These are phyloP conservation scores for Wasmannia auropunctata DNA, from an alignment of 1,140 invertebrate species.

Conservation along the genomic window DNA sequence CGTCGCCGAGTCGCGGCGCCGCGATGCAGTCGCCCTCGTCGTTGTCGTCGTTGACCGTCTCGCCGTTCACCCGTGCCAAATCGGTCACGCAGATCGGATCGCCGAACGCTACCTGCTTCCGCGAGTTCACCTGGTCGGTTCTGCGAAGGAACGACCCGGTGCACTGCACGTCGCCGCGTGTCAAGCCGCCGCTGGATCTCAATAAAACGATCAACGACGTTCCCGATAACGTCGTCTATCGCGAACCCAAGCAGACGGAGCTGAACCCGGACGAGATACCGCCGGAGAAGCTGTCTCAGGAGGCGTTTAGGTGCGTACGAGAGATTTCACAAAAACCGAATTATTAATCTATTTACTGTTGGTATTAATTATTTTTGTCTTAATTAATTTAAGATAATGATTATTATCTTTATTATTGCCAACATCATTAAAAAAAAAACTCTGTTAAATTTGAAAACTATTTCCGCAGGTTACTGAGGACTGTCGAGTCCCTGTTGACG, in stretches of 20 bases:
- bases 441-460: neutral
- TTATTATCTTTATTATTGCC: neutral
- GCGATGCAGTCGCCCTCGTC: conserved; percentile 62
- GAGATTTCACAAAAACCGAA: neutral
- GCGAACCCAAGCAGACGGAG: conserved; percentile 76
- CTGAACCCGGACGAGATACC: conserved; percentile 84
- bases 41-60: conserved; percentile 66
- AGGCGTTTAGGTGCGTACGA: conserved; percentile 86
- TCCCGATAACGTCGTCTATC: conserved; percentile 73
- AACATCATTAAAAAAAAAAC: neutral
- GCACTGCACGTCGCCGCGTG: conserved; percentile 73
- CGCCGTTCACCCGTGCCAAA: conserved; percentile 81
- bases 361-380: neutral
- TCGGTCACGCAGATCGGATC: conserved; percentile 82
- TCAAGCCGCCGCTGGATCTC: conserved; percentile 71
- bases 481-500: conserved; percentile 88
- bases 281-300: conserved; percentile 89
- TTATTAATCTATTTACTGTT: neutral
- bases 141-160: conserved; percentile 80
- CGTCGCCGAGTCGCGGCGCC: conserved; percentile 39
- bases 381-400: neutral
- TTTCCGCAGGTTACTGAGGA: conserved; percentile 86
- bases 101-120: conserved; percentile 61
- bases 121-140: conserved; percentile 83
- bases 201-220: conserved; percentile 60